A percentile compares a stretch with the other conserved stretches of the same genome.
Evolutionary conservation across 2,888 invertebrate genomes (phyloP).

Genomic region (Minunthozetes semirufus): DNA sequence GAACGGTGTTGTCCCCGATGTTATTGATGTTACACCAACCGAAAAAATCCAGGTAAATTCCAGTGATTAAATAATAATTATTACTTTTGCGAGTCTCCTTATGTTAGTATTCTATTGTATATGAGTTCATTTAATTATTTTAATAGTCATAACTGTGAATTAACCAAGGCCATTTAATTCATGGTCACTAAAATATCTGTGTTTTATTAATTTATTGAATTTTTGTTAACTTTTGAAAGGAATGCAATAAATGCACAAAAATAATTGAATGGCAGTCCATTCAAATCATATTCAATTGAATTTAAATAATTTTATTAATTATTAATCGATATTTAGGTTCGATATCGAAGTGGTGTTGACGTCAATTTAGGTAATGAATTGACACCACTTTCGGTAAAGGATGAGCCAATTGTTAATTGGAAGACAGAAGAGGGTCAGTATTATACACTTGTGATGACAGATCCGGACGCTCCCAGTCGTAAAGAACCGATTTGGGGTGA

Average conservation of each 20-base stretch:
- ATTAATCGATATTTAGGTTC: neutral
- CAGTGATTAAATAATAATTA: neutral
- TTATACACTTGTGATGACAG: conserved; percentile 42
- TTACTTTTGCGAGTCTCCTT: too few species aligned
- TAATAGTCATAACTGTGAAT: too few species aligned
- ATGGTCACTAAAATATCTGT: too few species aligned
- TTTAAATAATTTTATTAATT: neutral
- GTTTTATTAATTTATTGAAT: too few species aligned
- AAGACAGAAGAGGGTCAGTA: conserved; percentile 29
- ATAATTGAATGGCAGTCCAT: too few species aligned
- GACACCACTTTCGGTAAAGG: conserved; percentile 39
- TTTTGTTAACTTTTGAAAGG: too few species aligned
- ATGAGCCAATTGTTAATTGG: conserved; percentile 34
- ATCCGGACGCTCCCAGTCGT: conserved; percentile 53
- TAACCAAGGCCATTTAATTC: too few species aligned
- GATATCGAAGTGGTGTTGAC: conserved; percentile 37
- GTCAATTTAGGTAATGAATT: conserved; percentile 37
- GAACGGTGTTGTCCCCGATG: conserved; percentile 66
- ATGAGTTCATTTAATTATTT: too few species aligned
- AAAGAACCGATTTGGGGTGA: conserved; percentile 49
- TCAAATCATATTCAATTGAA: too few species aligned
- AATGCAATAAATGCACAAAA: too few species aligned
- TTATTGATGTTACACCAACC: conserved; percentile 60
- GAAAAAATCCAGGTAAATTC: conserved; percentile 51
- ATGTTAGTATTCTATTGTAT: neutral